phyloP scores from a whole-genome alignment of 2,113 vertebrate species.

The Saccopteryx leptura region DNA sequence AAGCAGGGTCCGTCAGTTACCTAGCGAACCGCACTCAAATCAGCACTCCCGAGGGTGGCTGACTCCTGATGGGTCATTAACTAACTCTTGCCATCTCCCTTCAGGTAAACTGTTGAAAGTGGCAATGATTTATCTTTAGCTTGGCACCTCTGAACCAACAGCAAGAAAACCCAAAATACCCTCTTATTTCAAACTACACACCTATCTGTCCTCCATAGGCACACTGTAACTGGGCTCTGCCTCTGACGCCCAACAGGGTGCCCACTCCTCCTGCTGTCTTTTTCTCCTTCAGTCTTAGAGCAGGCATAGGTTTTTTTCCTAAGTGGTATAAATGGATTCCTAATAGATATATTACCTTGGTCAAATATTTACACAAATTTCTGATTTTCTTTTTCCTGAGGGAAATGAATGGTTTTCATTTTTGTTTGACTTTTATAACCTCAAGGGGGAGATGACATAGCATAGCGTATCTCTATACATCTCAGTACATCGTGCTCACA shows the following conservation, averaged over 20 bases:
- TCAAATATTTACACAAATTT: slow-evolving; percentile 34
- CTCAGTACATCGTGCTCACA: not conserved
- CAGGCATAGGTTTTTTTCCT: not conserved
- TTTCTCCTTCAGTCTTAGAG: not conserved
- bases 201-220: not conserved
- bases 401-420: not conserved
- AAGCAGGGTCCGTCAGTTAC: not conserved
- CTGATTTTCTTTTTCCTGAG: not conserved
- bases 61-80: not conserved
- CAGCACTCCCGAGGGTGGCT: not conserved
- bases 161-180: not conserved
- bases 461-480: not conserved
- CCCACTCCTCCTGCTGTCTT: not conserved
- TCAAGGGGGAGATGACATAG: not conserved
- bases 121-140: not conserved
- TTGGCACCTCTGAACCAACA: not conserved
- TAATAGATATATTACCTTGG: not conserved
- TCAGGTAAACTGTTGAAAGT: not conserved
- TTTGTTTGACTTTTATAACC: slow-evolving; percentile 28
- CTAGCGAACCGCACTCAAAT: not conserved
- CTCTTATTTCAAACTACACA: not conserved
- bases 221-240: not conserved
- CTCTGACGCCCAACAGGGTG: not conserved
- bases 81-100: not conserved
- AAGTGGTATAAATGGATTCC: not conserved